Conservation (phyloP, 2,888 invertebrate species). For the Mesorhabditis belari region DNA sequence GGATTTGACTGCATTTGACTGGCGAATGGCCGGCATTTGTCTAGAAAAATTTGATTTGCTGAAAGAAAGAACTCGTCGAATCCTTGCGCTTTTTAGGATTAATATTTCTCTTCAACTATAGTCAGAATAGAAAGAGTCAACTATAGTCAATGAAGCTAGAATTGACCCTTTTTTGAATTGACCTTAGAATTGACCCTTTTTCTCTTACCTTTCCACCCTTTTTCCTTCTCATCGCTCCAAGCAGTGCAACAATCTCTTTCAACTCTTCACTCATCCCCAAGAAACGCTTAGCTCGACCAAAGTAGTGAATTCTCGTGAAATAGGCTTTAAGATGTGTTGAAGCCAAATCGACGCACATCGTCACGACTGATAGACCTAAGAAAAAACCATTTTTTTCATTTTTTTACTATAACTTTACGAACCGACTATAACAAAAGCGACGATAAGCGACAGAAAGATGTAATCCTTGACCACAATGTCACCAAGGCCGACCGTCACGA, state of each 20-base stretch:
- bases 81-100: too few relatives aligned
- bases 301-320: constrained; percentile 53
- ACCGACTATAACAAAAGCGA: constrained; percentile 54
- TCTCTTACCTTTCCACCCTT: constrained; percentile 51
- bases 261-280: constrained; percentile 53
- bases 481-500: constrained; percentile 53
- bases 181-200: too few relatives aligned
- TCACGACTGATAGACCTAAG: constrained; percentile 51
- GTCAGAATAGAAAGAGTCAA: too few relatives aligned
- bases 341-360: constrained; percentile 54
- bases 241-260: constrained; percentile 51
- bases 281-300: constrained; percentile 52
- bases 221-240: constrained; percentile 52
- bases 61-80: too few relatives aligned
- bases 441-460: constrained; percentile 51
- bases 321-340: constrained; percentile 53
- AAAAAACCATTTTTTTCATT: too few relatives aligned
- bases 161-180: too few relatives aligned
- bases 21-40: too few relatives aligned
- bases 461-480: constrained; percentile 52
- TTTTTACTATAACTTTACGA: too few relatives aligned
- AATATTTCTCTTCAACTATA: too few relatives aligned
- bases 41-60: too few relatives aligned
- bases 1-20: too few relatives aligned
- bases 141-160: too few relatives aligned